phyloP scores from a whole-genome alignment of 2,888 invertebrate genomes.

The Nasonovia ribisnigri region DNA sequence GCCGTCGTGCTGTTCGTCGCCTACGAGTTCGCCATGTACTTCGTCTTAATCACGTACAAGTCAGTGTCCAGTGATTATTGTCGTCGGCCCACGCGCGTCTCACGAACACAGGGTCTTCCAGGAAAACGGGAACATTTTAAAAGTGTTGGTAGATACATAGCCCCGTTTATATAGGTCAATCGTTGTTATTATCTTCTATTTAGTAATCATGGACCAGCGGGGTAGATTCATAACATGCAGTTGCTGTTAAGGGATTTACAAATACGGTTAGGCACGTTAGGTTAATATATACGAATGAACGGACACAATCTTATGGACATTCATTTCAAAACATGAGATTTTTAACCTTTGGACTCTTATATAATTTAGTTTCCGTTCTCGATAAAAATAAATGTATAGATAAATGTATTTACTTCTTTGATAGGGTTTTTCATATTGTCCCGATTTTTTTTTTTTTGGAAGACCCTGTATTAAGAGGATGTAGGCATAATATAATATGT shows the following conservation, averaged over 20 bases:
- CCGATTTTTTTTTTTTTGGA: not conserved
- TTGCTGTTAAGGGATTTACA: not conserved
- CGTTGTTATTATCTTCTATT: not conserved
- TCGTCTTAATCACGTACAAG: slow-evolving; percentile 22
- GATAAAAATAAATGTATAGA: not conserved
- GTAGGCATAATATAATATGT: not conserved
- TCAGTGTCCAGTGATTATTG: slow-evolving; percentile 1
- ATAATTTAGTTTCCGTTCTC: not conserved
- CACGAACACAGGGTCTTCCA: not conserved
- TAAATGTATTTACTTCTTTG: not conserved
- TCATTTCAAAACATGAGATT: not conserved
- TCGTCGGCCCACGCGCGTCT: not conserved
- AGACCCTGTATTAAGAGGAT: not conserved
- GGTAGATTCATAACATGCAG: not conserved
- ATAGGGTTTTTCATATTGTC: not conserved
- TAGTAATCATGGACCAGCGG: not conserved
- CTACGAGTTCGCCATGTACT: slow-evolving; percentile 49
- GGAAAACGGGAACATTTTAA: not conserved
- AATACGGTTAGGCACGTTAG: not conserved
- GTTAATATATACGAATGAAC: not conserved
- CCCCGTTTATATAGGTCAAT: no score
- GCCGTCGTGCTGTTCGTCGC: slow-evolving; percentile 7
- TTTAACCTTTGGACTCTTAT: not conserved
- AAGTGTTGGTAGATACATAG: not conserved
- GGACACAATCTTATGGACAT: not conserved